These are phyloP conservation scores for Perca fluviatilis DNA, from an alignment of 2,113 vertebrate genomes.

Conservation along the genomic window DNA sequence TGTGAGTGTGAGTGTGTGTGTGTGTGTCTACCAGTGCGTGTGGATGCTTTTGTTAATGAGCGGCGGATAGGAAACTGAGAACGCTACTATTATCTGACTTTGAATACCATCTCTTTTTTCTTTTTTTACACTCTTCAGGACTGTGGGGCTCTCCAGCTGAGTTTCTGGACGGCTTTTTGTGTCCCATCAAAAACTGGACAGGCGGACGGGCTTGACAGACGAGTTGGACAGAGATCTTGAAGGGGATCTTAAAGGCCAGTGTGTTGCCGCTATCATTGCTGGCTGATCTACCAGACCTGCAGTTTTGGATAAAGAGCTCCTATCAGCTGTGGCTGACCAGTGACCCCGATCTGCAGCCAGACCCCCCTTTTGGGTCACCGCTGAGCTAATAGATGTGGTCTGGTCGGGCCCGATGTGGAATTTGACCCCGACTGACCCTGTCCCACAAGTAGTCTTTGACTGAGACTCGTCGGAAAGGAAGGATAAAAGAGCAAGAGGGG, in stretches of 20 bases:
- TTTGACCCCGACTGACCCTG: constrained; percentile 78
- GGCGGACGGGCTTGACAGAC: constrained; percentile 20
- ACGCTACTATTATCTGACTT: constrained; percentile 33
- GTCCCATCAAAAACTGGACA: constrained; percentile 46
- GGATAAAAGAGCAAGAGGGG: constrained; percentile 66
- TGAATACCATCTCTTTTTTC: constrained; percentile 28
- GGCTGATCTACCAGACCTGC: constrained; percentile 33
- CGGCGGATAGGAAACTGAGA: constrained; percentile 10
- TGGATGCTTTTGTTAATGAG: constrained; percentile 53
- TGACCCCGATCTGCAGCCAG: constrained; percentile 53
- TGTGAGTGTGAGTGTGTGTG: constrained; percentile 50
- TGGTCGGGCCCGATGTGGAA: constrained; percentile 78
- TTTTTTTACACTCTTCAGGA: constrained; percentile 50
- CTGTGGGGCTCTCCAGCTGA: constrained; percentile 22
- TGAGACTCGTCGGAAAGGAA: constrained; percentile 58
- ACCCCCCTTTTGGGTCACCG: constrained; percentile 62
- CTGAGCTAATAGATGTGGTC: constrained; percentile 56
- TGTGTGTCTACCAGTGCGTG: constrained; percentile 34
- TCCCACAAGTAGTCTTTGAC: constrained; percentile 72
- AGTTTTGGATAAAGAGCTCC: constrained; percentile 37
- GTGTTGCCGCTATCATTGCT: constrained; percentile 10
- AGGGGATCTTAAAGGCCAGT: constrained; percentile 37
- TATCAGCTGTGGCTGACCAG: constrained; percentile 37
- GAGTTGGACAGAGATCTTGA: not conserved
- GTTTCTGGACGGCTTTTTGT: constrained; percentile 4